Evolutionary conservation across 2,888 invertebrate species (phyloP).

Genomic region (Trichacis sp.): DNA sequence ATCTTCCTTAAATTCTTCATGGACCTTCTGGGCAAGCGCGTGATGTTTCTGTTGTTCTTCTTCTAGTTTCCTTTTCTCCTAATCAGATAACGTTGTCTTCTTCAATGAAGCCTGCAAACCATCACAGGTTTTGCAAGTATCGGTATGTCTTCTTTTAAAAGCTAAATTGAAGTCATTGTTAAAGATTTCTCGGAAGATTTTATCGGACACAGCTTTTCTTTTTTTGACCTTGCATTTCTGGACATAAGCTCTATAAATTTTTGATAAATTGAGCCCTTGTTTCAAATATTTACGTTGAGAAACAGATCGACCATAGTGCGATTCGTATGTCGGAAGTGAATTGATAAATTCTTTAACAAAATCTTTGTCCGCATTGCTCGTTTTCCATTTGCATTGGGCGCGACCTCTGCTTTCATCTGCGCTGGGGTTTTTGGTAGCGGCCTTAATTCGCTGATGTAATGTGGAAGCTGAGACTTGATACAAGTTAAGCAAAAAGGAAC

Average conservation of each 20-base stretch:
- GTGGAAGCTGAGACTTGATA: slow-evolving; percentile 15
- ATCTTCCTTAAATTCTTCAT: slow-evolving; percentile 5
- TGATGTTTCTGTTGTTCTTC: background rate
- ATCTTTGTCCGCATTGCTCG: slow-evolving; percentile 9
- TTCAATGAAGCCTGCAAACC: background rate
- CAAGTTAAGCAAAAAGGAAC: slow-evolving; percentile 7
- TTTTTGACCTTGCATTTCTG: slow-evolving; percentile 11
- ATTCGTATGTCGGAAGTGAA: slow-evolving; percentile 16
- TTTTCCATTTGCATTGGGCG: background rate
- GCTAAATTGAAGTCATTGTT: slow-evolving; percentile 22
- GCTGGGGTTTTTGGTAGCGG: slow-evolving; percentile 3
- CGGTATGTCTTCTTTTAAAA: slow-evolving; percentile 25
- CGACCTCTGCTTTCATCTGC: slow-evolving; percentile 8
- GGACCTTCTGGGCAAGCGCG: background rate
- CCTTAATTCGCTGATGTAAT: slow-evolving; percentile 12
- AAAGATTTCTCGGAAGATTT: slow-evolving; percentile 24
- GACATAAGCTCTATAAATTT: slow-evolving; percentile 18
- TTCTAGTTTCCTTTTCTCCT: background rate
- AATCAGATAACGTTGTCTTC: background rate
- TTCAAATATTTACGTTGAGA: slow-evolving; percentile 13
- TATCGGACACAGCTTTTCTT: slow-evolving; percentile 12
- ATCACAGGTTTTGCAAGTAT: slow-evolving; percentile 26
- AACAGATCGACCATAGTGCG: slow-evolving; percentile 20
- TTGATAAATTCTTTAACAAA: slow-evolving; percentile 16
- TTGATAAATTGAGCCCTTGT: slow-evolving; percentile 7